Conservation (phyloP, 1,140 invertebrate species). For the Bactericera cockerelli region DNA sequence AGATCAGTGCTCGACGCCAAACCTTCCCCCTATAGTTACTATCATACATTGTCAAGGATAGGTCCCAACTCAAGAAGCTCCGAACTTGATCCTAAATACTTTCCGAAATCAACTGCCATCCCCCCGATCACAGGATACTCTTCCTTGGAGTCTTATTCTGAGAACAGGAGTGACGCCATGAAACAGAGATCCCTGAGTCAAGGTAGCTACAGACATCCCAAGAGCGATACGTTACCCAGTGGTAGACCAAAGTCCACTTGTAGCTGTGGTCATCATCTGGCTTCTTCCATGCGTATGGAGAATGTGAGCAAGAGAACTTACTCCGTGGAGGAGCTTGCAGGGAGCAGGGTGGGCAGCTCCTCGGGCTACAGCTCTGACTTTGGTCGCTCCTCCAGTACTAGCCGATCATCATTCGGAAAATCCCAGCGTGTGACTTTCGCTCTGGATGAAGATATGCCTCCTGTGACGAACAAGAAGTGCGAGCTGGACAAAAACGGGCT, state of each 20-base stretch:
- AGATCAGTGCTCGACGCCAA: slow-evolving; percentile 17
- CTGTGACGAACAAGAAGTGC: slow-evolving; percentile 14
- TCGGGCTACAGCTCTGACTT: slow-evolving; percentile 3
- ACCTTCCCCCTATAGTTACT: slow-evolving; percentile 24
- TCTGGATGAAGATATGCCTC: slow-evolving; percentile 22
- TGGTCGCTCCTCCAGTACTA: slow-evolving; percentile 11
- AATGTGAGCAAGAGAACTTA: slow-evolving; percentile 22
- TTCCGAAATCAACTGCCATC: slow-evolving; percentile 10
- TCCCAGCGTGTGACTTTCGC: slow-evolving; percentile 25
- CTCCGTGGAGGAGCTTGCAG: slow-evolving; percentile 23
- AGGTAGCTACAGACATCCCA: slow-evolving; percentile 16
- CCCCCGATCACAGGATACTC: slow-evolving; percentile 14
- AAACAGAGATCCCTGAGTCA: slow-evolving; percentile 20
- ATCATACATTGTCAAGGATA: slow-evolving; percentile 11
- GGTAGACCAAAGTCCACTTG: slow-evolving; percentile 21
- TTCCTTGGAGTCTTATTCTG: slow-evolving; percentile 24
- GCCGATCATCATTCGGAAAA: slow-evolving; percentile 22
- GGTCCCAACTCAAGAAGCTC: slow-evolving; percentile 7
- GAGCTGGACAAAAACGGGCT: background rate
- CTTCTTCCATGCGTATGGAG: slow-evolving; percentile 13
- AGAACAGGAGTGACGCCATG: slow-evolving; percentile 19
- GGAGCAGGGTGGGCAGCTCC: slow-evolving; percentile 13
- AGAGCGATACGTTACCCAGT: slow-evolving; percentile 19
- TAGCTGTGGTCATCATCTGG: slow-evolving; percentile 22
- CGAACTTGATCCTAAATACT: slow-evolving; percentile 10